Evolutionary conservation across 92 coral and sea anemone species (phyloP).

Genomic region (Muricea muricata): DNA sequence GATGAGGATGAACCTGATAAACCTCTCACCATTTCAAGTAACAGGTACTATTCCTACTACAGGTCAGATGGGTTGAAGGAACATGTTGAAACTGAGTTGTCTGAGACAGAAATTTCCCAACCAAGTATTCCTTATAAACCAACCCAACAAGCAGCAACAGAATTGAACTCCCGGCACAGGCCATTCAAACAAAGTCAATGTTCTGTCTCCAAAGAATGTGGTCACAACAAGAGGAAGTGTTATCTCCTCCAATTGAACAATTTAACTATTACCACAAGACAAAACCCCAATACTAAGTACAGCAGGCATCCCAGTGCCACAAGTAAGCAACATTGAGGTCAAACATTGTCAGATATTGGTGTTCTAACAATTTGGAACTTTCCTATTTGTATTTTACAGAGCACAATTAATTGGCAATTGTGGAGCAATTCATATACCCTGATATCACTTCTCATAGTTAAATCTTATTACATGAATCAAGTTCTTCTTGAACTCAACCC

Average conservation of each 20-base stretch:
- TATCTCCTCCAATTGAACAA: background rate
- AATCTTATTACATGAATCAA: slow-evolving; percentile 35
- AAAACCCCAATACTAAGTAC: slow-evolving; percentile 24
- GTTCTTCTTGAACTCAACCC: slow-evolving; percentile 24
- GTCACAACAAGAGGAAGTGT: slow-evolving; percentile 8
- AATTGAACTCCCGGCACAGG: too few species aligned
- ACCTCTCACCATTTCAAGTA: background rate
- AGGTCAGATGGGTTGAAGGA: slow-evolving; percentile 44
- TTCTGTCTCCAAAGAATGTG: background rate
- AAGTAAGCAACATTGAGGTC: background rate
- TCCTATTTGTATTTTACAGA: slow-evolving; percentile 42
- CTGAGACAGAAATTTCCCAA: slow-evolving; percentile 27
- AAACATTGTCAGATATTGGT: background rate
- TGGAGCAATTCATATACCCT: slow-evolving; percentile 54
- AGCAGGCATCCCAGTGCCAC: slow-evolving; percentile 36
- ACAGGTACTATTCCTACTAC: slow-evolving; percentile 34
- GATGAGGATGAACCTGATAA: background rate
- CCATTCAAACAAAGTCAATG: background rate
- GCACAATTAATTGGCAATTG: background rate
- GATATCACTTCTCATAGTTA: slow-evolving; percentile 47
- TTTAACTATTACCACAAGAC: background rate
- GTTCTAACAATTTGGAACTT: slow-evolving; percentile 34
- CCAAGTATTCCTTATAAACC: slow-evolving; percentile 43
- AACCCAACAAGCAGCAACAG: background rate
- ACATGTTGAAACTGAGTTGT: background rate